A percentile compares a stretch with the other conserved stretches of the same genome.
These are phyloP conservation scores for Microplitis manilae DNA, from an alignment of 2,888 invertebrate species.

Conservation along the genomic window DNA sequence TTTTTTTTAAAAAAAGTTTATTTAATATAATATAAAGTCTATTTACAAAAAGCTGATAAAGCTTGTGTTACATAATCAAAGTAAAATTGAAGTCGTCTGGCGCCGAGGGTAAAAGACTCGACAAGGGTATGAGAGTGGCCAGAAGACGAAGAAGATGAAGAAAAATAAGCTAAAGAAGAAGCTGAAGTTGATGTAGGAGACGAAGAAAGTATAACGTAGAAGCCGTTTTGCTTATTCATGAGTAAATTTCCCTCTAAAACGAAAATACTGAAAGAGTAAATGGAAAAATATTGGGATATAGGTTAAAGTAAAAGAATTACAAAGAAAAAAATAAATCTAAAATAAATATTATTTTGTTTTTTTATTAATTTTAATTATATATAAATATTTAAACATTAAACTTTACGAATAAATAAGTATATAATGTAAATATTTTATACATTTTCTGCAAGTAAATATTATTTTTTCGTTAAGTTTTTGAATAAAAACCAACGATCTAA, in stretches of 20 bases:
- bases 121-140: conserved; percentile 11
- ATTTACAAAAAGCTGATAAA: conserved; percentile 41
- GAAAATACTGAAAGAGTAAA: conserved; percentile 51
- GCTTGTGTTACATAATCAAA: conserved; percentile 54
- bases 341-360: not conserved
- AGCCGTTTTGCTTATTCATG: conserved; percentile 57
- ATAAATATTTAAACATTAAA: not conserved
- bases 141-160: conserved; percentile 17
- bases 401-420: too few relatives aligned
- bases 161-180: conserved; percentile 34
- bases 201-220: conserved; percentile 45
- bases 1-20: not conserved
- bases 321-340: conserved; percentile 19
- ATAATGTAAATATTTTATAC: too few relatives aligned
- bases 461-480: conserved; percentile 19
- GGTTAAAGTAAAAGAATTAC: not conserved
- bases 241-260: conserved; percentile 57
- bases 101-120: conserved; percentile 28
- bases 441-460: too few relatives aligned
- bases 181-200: conserved; percentile 36
- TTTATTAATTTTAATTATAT: not conserved
- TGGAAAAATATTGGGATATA: conserved; percentile 29
- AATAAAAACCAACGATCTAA: conserved; percentile 36
- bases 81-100: conserved; percentile 53
- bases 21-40: conserved; percentile 19